Conservation (phyloP, 2,113 vertebrate genomes). For the Chroicocephalus ridibundus region DNA sequence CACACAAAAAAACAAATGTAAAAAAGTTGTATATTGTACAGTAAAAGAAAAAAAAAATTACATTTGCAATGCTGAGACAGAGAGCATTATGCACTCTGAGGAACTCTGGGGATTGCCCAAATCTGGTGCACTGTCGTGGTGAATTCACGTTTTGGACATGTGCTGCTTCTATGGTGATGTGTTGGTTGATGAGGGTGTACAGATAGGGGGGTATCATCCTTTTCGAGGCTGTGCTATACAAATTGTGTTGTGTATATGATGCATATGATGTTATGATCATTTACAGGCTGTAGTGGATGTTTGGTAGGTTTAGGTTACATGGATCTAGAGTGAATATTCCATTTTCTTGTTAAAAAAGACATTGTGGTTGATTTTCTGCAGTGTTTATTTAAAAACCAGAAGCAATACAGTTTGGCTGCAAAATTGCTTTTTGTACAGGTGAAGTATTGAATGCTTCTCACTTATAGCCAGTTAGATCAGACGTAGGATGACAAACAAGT, state of each 20-base stretch:
- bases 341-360: background rate
- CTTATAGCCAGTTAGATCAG: background rate
- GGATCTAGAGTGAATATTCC: background rate
- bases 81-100: background rate
- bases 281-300: background rate
- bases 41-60: background rate
- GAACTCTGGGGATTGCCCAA: background rate
- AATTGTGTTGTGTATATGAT: background rate
- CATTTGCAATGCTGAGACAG: background rate
- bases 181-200: background rate
- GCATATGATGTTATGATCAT: background rate
- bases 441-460: background rate
- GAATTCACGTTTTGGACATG: background rate
- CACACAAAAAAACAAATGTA: background rate
- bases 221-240: background rate
- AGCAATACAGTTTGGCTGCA: background rate
- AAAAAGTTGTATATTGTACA: background rate
- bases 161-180: background rate
- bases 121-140: background rate
- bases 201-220: background rate
- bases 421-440: background rate
- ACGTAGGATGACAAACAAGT: background rate
- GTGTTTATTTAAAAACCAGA: slow-evolving; percentile 56
- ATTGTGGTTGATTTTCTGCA: background rate
- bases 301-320: background rate